These are phyloP conservation scores for Muscicapa comitata DNA, from an alignment of 2,797 vertebrate genomes.

Conservation along the genomic window DNA sequence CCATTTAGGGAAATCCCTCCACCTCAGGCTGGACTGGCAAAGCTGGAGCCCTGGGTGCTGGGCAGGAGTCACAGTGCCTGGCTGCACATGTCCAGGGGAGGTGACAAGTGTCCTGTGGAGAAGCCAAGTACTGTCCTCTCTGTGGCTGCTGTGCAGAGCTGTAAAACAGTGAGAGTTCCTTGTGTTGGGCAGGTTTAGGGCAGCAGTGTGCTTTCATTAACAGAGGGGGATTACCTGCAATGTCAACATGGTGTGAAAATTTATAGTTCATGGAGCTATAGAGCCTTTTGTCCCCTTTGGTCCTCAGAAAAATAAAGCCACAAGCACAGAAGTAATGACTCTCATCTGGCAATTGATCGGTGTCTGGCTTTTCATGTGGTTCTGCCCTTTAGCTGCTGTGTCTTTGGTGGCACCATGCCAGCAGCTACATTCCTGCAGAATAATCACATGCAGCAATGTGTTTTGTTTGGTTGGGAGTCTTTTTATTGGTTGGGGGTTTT, in stretches of 20 bases:
- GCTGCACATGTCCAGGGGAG: not conserved
- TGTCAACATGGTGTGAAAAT: not conserved
- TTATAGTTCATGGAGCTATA: not conserved
- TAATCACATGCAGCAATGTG: not conserved
- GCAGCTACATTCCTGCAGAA: not conserved
- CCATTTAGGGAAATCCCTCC: not conserved
- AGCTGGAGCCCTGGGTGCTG: not conserved
- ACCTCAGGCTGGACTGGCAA: not conserved
- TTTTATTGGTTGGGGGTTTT: not conserved
- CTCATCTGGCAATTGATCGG: not conserved
- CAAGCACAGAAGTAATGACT: rapidly evolving
- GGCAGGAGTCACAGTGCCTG: not conserved
- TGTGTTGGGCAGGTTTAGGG: not conserved
- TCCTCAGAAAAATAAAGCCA: not conserved
- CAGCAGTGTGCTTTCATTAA: not conserved
- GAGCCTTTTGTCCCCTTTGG: not conserved
- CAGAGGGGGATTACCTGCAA: not conserved
- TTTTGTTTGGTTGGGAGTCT: not conserved
- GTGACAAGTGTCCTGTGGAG: not conserved
- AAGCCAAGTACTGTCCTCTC: not conserved
- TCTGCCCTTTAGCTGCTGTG: not conserved
- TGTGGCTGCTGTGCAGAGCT: not conserved
- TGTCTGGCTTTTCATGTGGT: not conserved
- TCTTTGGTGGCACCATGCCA: not conserved
- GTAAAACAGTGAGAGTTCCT: rapidly evolving